These are phyloP conservation scores for Perognathus longimembris DNA, from an alignment of 2,113 vertebrate genomes.

Conservation along the genomic window DNA sequence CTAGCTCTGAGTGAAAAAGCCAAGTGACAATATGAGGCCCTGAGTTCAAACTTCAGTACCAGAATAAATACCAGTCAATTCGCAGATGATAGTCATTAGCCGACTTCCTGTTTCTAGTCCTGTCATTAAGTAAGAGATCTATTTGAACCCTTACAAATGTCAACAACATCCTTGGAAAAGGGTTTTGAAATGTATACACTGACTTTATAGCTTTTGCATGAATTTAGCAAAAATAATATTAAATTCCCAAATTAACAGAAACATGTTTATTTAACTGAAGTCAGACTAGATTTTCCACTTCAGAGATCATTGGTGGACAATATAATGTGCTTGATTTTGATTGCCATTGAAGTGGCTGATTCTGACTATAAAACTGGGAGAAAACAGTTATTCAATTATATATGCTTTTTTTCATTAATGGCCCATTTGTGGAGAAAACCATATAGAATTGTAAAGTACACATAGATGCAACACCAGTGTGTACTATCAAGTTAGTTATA, in stretches of 20 bases:
- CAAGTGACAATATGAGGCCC: not conserved
- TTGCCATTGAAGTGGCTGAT: not conserved
- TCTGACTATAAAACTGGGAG: slow-evolving; percentile 37
- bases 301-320: not conserved
- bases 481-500: slow-evolving; percentile 22
- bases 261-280: slow-evolving; percentile 23
- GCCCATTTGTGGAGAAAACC: slow-evolving; percentile 3
- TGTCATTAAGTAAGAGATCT: not conserved
- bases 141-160: not conserved
- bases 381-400: slow-evolving; percentile 13
- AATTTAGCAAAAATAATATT: slow-evolving; percentile 30
- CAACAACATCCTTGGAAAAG: not conserved
- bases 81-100: not conserved
- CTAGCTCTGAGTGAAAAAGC: not conserved
- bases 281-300: not conserved
- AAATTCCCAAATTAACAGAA: not conserved
- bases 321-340: not conserved
- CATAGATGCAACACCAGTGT: not conserved
- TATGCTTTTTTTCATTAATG: not conserved
- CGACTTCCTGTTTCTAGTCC: not conserved
- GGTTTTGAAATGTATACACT: not conserved
- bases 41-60: not conserved
- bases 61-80: not conserved
- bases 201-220: not conserved
- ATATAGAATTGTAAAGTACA: not conserved